These are phyloP conservation scores for Pantherophis alleghaniensis DNA, from an alignment of 2,797 vertebrate species.

Conservation along the genomic window DNA sequence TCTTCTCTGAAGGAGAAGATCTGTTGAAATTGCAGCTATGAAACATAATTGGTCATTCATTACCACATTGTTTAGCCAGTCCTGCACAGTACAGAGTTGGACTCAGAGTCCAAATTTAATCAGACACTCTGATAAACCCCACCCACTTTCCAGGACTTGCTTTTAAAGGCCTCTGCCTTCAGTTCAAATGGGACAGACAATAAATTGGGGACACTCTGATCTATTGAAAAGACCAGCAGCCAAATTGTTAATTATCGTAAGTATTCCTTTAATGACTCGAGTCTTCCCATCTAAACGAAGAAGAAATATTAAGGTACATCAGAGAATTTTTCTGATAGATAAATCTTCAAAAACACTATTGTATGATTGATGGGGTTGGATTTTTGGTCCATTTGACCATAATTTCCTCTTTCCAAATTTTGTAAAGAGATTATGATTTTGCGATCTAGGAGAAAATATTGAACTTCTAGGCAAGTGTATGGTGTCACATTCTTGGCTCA, in stretches of 20 bases:
- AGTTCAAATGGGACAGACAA: conserved; percentile 59
- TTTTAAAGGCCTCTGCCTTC: conserved; percentile 69
- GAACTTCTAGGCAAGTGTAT: conserved; percentile 65
- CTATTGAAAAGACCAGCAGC: conserved; percentile 67
- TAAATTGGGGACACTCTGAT: conserved; percentile 55
- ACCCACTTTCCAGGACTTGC: conserved; percentile 69
- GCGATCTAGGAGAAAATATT: conserved; percentile 58
- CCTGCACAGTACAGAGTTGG: conserved; percentile 65
- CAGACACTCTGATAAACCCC: conserved; percentile 72
- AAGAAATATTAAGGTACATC: background rate
- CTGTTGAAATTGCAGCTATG: conserved; percentile 66
- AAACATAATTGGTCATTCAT: conserved; percentile 69
- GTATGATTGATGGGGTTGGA: conserved; percentile 28
- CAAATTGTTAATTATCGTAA: conserved; percentile 67
- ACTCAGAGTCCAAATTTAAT: conserved; percentile 73
- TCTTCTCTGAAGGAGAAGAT: conserved; percentile 45
- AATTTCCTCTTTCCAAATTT: conserved; percentile 42
- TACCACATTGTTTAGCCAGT: conserved; percentile 65
- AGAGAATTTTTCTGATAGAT: conserved; percentile 38
- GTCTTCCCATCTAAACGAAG: conserved; percentile 39
- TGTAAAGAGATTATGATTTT: conserved; percentile 64
- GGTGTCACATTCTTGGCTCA: conserved; percentile 61
- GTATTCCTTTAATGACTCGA: conserved; percentile 64
- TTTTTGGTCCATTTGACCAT: conserved; percentile 9
- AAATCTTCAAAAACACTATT: conserved; percentile 41